Conservation (phyloP, 2,797 vertebrate species). For the Rousettus madagascariensis region DNA sequence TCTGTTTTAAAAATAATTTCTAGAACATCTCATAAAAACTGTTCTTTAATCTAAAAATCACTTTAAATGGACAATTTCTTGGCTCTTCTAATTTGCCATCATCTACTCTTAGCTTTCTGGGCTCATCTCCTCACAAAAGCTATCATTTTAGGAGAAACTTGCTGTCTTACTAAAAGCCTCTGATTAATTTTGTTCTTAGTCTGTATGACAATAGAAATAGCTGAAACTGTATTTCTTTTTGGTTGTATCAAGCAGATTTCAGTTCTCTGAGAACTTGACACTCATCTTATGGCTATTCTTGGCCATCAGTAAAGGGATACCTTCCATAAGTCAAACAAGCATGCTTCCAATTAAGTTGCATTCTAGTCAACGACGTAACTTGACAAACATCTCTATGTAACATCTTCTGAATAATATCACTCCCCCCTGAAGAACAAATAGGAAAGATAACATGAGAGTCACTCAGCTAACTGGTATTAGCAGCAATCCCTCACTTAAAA, state of each 20-base stretch:
- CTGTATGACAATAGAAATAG: not conserved
- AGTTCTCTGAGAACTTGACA: not conserved
- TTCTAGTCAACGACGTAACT: not conserved
- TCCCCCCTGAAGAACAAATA: not conserved
- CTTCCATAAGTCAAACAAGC: not conserved
- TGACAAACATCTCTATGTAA: not conserved
- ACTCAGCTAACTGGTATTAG: not conserved
- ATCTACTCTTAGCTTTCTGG: not conserved
- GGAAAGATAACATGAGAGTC: not conserved
- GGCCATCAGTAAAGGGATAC: not conserved
- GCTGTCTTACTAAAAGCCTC: not conserved
- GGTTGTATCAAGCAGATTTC: not conserved
- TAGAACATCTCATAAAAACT: slow-evolving; percentile 22
- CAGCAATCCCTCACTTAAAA: not conserved
- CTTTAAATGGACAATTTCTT: slow-evolving; percentile 36
- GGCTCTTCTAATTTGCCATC: not conserved
- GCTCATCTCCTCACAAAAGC: not conserved
- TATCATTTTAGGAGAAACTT: not conserved
- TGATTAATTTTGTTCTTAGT: not conserved
- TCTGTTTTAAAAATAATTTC: slow-evolving; percentile 47
- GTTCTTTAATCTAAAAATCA: slow-evolving; percentile 30
- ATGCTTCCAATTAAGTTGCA: not conserved
- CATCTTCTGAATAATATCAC: not conserved
- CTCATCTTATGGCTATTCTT: not conserved
- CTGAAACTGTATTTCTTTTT: not conserved